These are phyloP conservation scores for Synergus umbraculus DNA, from an alignment of 2,888 invertebrate genomes.

Conservation along the genomic window DNA sequence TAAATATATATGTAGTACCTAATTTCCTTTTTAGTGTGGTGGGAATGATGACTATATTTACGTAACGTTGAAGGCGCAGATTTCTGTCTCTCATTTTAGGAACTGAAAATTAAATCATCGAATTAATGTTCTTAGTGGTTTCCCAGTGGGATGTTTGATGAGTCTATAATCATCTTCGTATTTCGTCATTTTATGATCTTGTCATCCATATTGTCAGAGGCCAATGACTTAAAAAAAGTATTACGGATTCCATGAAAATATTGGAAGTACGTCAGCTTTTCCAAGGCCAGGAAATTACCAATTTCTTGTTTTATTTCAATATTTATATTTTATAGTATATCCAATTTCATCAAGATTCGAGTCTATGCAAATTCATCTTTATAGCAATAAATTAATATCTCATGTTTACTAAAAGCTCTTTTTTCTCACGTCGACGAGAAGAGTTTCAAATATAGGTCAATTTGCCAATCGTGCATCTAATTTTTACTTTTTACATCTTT, in stretches of 20 bases:
- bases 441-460: background rate
- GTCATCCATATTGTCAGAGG: slow-evolving; percentile 10
- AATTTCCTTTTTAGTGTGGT: slow-evolving; percentile 9
- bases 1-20: background rate
- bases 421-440: background rate
- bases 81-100: background rate
- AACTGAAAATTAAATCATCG: slow-evolving; percentile 26
- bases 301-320: slow-evolving; percentile 4
- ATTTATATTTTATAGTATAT: background rate
- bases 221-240: slow-evolving; percentile 17
- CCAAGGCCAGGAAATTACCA: background rate
- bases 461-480: background rate
- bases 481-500: background rate
- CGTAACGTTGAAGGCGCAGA: slow-evolving; percentile 5
- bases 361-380: too few relatives aligned
- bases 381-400: too few relatives aligned
- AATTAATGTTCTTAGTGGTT: slow-evolving; percentile 19
- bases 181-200: background rate
- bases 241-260: slow-evolving; percentile 3
- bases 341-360: background rate
- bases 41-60: slow-evolving; percentile 11
- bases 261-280: slow-evolving; percentile 6
- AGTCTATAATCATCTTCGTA: background rate
- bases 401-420: too few relatives aligned
- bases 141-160: slow-evolving; percentile 5